Percentiles rank a stretch among this genome's conserved stretches.
These are phyloP conservation scores for Apeira syringaria DNA, from an alignment of 2,888 invertebrate genomes.

Conservation along the genomic window DNA sequence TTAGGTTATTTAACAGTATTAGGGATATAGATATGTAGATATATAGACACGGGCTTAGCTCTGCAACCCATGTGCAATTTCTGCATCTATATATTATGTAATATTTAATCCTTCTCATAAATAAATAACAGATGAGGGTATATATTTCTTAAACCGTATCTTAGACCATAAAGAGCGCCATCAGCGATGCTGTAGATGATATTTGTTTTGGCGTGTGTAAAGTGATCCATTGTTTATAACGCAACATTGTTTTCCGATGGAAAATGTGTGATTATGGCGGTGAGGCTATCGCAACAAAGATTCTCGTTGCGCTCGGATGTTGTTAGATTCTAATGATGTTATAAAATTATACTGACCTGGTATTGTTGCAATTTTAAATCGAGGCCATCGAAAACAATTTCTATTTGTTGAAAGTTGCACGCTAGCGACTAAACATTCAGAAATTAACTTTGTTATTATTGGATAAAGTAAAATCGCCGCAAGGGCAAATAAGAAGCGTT, in stretches of 20 bases:
- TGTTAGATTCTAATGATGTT: conserved; percentile 14
- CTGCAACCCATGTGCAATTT: too few relatives aligned
- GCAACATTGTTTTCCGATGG: conserved; percentile 10
- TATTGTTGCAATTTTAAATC: conserved; percentile 68
- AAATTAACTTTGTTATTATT: conserved; percentile 62
- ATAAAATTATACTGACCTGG: conserved; percentile 26
- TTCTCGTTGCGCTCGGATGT: conserved; percentile 13
- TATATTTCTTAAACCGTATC: too few relatives aligned
- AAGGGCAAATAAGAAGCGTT: conserved; percentile 74
- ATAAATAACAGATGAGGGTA: too few relatives aligned
- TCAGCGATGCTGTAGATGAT: too few relatives aligned
- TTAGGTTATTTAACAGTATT: too few relatives aligned
- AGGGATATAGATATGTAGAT: too few relatives aligned
- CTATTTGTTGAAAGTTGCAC: conserved; percentile 72
- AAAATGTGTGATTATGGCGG: conserved; percentile 14
- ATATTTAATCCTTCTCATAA: too few relatives aligned
- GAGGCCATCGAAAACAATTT: conserved; percentile 77
- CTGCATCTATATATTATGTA: too few relatives aligned
- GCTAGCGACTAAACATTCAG: conserved; percentile 72
- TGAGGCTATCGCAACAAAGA: conserved; percentile 7
- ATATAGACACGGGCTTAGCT: too few relatives aligned
- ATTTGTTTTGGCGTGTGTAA: neutral
- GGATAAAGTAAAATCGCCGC: conserved; percentile 60
- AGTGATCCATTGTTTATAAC: conserved; percentile 2
- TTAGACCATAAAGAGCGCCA: too few relatives aligned